phyloP scores from a whole-genome alignment of 2,113 vertebrate species.

The Diadophis punctatus region DNA sequence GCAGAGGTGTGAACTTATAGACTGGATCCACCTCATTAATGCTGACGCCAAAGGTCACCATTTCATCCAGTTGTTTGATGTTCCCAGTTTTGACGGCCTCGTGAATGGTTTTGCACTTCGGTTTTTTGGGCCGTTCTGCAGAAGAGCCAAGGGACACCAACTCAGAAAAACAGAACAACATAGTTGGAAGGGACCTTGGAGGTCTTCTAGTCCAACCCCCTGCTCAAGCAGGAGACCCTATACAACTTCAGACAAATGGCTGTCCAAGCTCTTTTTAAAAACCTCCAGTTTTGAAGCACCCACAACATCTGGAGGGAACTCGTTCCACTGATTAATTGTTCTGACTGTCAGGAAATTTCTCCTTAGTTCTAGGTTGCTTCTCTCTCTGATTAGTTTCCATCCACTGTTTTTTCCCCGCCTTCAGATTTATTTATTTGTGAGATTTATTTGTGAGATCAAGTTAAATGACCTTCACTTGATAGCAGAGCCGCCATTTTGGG shows the following conservation, averaged over 20 bases:
- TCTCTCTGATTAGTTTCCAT: no score
- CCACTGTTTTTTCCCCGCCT: no score
- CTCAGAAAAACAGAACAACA: background rate
- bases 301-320: no score
- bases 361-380: no score
- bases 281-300: background rate
- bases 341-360: no score
- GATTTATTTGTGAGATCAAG: no score
- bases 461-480: no score
- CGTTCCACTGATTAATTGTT: no score
- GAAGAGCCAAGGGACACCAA: constrained; percentile 29
- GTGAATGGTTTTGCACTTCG: constrained; percentile 54
- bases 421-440: no score
- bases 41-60: constrained; percentile 60
- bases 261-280: background rate
- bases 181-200: background rate
- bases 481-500: no score
- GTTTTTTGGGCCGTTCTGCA: constrained; percentile 58
- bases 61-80: constrained; percentile 64
- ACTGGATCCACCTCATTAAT: constrained; percentile 71
- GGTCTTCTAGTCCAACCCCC: background rate
- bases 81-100: constrained; percentile 72
- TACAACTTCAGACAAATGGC: background rate
- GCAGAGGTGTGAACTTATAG: constrained; percentile 74
- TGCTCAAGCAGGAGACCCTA: background rate